phyloP scores from a whole-genome alignment of 1,140 invertebrate genomes.

The Hetaerina americana region DNA sequence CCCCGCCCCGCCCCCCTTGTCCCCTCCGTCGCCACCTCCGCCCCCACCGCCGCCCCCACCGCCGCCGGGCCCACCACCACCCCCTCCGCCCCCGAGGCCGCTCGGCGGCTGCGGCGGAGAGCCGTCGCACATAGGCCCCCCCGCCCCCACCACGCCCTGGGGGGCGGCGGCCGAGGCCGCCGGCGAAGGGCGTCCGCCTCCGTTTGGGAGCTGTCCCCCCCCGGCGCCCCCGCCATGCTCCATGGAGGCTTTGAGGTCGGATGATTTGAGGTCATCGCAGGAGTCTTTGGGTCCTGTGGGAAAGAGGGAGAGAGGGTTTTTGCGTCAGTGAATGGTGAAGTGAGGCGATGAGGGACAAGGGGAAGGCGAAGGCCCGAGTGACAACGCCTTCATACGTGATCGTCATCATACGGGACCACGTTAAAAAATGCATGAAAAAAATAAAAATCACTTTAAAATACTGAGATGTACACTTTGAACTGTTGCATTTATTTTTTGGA shows the following conservation, averaged over 20 bases:
- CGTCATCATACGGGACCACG: no score
- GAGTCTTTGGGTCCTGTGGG: slow-evolving; percentile 5
- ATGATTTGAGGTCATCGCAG: slow-evolving; percentile 6
- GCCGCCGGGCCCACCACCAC: slow-evolving; percentile 5
- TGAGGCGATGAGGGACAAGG: no score
- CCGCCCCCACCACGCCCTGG: background rate
- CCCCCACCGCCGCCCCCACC: slow-evolving; percentile 2
- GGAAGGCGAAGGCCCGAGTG: no score
- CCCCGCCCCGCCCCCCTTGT: slow-evolving; percentile 73
- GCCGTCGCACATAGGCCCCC: background rate
- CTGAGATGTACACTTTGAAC: no score
- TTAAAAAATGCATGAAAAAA: no score
- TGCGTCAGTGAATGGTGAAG: no score
- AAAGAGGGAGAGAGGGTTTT: background rate
- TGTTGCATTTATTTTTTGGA: no score
- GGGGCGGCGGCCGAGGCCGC: background rate
- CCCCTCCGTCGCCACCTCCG: slow-evolving; percentile 36
- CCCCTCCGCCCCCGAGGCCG: background rate
- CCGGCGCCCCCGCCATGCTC: slow-evolving; percentile 30
- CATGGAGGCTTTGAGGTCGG: slow-evolving; percentile 23
- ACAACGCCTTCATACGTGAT: no score
- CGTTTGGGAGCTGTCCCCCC: slow-evolving; percentile 21
- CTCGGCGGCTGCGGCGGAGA: background rate
- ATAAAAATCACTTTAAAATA: no score
- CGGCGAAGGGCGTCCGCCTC: slow-evolving; percentile 3